These are phyloP conservation scores for Nomada flava DNA, from an alignment of 2,888 invertebrate species.

Conservation along the genomic window DNA sequence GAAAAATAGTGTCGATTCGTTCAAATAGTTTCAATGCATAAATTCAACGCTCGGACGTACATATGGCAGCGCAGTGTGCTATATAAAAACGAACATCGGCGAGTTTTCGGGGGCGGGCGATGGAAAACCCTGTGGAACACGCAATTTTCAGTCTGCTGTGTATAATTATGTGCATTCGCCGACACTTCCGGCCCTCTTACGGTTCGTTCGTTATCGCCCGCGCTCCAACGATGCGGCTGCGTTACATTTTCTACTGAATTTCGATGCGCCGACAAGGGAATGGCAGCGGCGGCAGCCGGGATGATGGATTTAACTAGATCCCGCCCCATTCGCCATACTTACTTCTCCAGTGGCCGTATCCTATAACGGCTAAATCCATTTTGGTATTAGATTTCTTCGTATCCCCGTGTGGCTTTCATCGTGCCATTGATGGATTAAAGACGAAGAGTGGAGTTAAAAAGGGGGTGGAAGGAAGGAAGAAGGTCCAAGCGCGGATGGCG, in stretches of 20 bases:
- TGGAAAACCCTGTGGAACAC: conserved; percentile 46
- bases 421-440: conserved; percentile 75
- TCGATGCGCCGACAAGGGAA: conserved; percentile 60
- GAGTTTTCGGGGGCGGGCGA: conserved; percentile 16
- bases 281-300: conserved; percentile 42
- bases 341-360: conserved; percentile 67
- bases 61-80: conserved; percentile 28
- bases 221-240: conserved; percentile 40
- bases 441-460: conserved; percentile 54
- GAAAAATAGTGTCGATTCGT: background rate
- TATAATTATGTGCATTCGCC: conserved; percentile 62
- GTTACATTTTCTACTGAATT: conserved; percentile 71
- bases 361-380: conserved; percentile 76
- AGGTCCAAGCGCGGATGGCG: conserved; percentile 44
- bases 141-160: conserved; percentile 55
- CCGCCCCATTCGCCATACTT: conserved; percentile 62
- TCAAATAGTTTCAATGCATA: background rate
- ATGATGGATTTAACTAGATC: conserved; percentile 71
- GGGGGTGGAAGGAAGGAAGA: conserved; percentile 29
- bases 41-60: background rate
- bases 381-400: conserved; percentile 78
- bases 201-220: conserved; percentile 61
- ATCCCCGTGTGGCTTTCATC: conserved; percentile 71
- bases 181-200: conserved; percentile 47
- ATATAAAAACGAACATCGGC: conserved; percentile 34